phyloP scores from a whole-genome alignment of 2,113 vertebrate genomes.

The Phrynosoma blainvillii region DNA sequence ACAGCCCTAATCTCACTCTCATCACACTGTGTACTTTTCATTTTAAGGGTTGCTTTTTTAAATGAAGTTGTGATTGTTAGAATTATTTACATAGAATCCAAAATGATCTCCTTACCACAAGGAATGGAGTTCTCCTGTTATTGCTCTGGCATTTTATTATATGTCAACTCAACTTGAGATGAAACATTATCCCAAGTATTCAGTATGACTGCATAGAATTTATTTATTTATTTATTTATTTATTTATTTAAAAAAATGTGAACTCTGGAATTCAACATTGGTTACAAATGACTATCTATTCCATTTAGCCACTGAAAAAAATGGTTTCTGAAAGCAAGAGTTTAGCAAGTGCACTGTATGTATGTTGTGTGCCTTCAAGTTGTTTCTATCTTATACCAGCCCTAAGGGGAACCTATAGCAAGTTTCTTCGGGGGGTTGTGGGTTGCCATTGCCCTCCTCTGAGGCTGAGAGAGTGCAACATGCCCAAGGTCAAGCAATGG shows the following conservation, averaged over 20 bases:
- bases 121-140: slow-evolving; percentile 16
- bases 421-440: no score
- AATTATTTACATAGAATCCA: slow-evolving; percentile 9
- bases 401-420: no score
- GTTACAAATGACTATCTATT: slow-evolving; percentile 19
- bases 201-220: slow-evolving; percentile 16
- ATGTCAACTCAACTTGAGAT: slow-evolving; percentile 1
- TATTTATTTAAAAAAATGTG: background rate
- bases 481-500: no score
- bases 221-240: background rate
- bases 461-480: no score
- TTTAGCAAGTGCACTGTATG: background rate
- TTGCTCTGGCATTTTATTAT: background rate
- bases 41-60: background rate
- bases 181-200: background rate
- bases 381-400: no score
- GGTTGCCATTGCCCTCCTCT: no score
- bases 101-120: background rate
- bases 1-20: background rate
- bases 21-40: background rate
- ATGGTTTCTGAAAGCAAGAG: background rate
- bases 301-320: slow-evolving; percentile 9
- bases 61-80: slow-evolving; percentile 10
- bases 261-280: slow-evolving; percentile 19
- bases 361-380: no score